Percentiles rank a stretch among this genome's conserved stretches.
Evolutionary conservation across 2,797 vertebrate genomes (phyloP).

Genomic region (Pelodytes ibericus): DNA sequence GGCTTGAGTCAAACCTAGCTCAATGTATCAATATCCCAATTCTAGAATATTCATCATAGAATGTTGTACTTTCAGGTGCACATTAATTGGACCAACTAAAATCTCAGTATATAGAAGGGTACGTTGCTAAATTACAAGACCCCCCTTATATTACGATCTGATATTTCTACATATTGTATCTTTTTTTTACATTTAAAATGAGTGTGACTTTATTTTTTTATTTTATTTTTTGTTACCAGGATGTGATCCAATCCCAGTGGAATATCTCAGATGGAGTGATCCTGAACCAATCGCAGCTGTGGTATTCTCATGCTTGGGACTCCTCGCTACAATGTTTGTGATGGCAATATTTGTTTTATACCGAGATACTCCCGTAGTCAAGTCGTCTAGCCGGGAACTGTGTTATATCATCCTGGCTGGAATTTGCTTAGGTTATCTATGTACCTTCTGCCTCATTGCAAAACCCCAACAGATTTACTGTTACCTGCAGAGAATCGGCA

Average conservation of each 20-base stretch:
- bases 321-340: constrained; percentile 93
- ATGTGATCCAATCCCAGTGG: constrained; percentile 91
- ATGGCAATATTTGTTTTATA: constrained; percentile 92
- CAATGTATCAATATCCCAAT: no score
- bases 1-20: no score
- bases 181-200: no score
- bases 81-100: no score
- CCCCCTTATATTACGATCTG: no score
- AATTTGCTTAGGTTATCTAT: constrained; percentile 94
- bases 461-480: constrained; percentile 92
- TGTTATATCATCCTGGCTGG: constrained; percentile 97
- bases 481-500: constrained; percentile 93
- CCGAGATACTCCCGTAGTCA: constrained; percentile 94
- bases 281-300: constrained; percentile 96
- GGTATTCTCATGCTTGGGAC: constrained; percentile 93
- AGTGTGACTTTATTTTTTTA: no score
- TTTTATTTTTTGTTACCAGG: constrained; percentile 69
- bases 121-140: no score
- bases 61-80: no score
- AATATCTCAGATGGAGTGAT: constrained; percentile 94
- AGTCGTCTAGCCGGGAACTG: constrained; percentile 95
- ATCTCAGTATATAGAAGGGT: no score
- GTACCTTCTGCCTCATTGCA: constrained; percentile 94
- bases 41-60: no score
- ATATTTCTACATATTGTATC: no score